Evolutionary conservation across 2,113 vertebrate species (phyloP), one percentile per base, ranked within the genome.

Genomic region (Tympanuchus pallidicinctus): DNA sequence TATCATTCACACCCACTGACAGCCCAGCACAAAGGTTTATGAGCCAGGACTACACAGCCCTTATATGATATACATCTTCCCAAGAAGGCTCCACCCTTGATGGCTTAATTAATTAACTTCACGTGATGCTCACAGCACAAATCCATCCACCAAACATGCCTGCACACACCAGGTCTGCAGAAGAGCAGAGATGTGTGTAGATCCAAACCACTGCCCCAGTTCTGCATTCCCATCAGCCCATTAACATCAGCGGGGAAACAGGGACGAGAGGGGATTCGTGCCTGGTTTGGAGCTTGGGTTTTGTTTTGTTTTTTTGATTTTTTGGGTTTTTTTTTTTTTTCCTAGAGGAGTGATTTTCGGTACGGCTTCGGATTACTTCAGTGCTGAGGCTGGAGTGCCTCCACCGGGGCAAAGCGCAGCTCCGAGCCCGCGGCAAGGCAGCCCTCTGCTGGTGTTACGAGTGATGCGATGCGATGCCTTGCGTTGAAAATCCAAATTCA

Each of bases 381-480:
- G 13, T 1, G 0, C 20, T 50, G 2, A 36, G n/a, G 11, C 15
- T 50, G 16, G 47, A 24, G 4, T 32, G 19, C 42, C 43, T 66
- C 15, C 42, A 13, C 32, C 6, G 20, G 18, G 42, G 14, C 13
- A 22, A 30, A 21, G 65, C 17, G 5, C 52, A 21, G 67, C 52
- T 28, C 16, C 54, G 17, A 63, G 3, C 30, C 66, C 30, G 84
- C 21, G 30, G 66, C 88, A 42, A 59, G 72, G 80, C 19, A 86
- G 91, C 92, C 89, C 91, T 84, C 96, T 96, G 81, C 71, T 56
- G 96, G 21, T 1, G 0, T 0, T 45, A 8, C 3, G 18, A 7
- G 8, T 4, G 7, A 52, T 1, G 2, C 24, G 8, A 45, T 0
- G 48, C 20, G 1, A 8, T 0, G 30, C 25, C 2, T 2, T 11